These are phyloP conservation scores for Sitophilus oryzae DNA, from an alignment of 1,140 invertebrate species.

Conservation along the genomic window DNA sequence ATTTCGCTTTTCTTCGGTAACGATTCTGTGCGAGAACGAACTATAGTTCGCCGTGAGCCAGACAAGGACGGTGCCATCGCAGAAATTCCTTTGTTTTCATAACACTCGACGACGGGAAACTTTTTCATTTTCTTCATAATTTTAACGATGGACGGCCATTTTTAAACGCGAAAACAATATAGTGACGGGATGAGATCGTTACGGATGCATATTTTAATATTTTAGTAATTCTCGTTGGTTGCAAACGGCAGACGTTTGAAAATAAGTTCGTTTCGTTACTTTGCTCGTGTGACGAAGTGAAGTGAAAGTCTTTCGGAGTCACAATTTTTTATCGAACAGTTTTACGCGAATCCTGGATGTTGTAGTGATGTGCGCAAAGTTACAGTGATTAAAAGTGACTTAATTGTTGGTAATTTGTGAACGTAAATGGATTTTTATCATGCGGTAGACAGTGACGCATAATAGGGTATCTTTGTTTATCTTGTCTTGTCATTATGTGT, in stretches of 20 bases:
- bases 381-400: neutral
- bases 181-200: too few relatives aligned
- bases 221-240: neutral
- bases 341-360: neutral
- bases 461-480: too few relatives aligned
- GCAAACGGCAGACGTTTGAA: neutral
- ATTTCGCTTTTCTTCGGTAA: neutral
- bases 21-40: neutral
- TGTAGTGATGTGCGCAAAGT: neutral
- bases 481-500: too few relatives aligned
- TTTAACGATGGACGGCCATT: too few relatives aligned
- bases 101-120: too few relatives aligned
- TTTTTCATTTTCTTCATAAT: neutral
- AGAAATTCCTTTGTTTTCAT: neutral
- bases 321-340: neutral
- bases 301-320: constrained; percentile 18
- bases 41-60: neutral
- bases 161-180: too few relatives aligned
- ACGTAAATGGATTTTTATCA: too few relatives aligned
- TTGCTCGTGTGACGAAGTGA: constrained; percentile 30
- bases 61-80: neutral
- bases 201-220: too few relatives aligned
- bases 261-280: neutral
- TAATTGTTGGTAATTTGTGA: neutral
- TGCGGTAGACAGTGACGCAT: too few relatives aligned